phyloP scores from a whole-genome alignment of 1,140 invertebrate species.

The Ips typographus region DNA sequence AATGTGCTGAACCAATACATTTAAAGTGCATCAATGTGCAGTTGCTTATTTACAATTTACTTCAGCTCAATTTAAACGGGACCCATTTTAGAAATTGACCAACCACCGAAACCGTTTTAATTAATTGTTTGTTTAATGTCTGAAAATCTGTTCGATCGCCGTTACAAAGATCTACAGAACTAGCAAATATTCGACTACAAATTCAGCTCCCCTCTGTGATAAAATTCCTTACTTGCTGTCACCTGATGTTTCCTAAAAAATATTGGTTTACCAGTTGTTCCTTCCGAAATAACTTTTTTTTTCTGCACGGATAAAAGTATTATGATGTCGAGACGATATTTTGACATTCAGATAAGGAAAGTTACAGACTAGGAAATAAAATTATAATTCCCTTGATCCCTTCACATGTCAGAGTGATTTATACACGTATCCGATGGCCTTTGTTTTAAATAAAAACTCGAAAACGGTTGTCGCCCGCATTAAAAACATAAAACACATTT shows the following conservation, averaged over 20 bases:
- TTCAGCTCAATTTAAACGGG: slow-evolving; percentile 1
- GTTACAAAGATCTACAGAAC: not conserved
- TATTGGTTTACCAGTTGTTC: not conserved
- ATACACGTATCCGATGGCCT: slow-evolving; percentile 25
- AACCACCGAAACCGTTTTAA: slow-evolving; percentile 1
- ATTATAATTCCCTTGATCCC: slow-evolving; percentile 25
- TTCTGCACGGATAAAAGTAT: slow-evolving; percentile 4
- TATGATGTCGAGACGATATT: slow-evolving; percentile 5
- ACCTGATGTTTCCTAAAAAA: slow-evolving; percentile 2
- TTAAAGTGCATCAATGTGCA: slow-evolving; percentile 21
- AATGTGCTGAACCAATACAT: slow-evolving; percentile 27
- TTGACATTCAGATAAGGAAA: slow-evolving; percentile 20
- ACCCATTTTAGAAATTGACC: slow-evolving; percentile 7
- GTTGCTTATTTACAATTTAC: slow-evolving; percentile 16
- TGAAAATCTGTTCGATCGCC: not conserved
- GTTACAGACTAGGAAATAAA: slow-evolving; percentile 24
- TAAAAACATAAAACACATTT: slow-evolving; percentile 34
- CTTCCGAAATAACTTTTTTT: slow-evolving; percentile 5
- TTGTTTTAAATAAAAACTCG: slow-evolving; percentile 32
- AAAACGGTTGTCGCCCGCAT: slow-evolving; percentile 28
- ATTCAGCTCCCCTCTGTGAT: not conserved
- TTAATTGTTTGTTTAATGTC: slow-evolving; percentile 1
- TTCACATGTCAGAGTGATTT: slow-evolving; percentile 29
- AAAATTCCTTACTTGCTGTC: slow-evolving; percentile 6
- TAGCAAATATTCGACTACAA: not conserved